phyloP scores from a whole-genome alignment of 1,140 invertebrate species.

The Lucilia cuprina region DNA sequence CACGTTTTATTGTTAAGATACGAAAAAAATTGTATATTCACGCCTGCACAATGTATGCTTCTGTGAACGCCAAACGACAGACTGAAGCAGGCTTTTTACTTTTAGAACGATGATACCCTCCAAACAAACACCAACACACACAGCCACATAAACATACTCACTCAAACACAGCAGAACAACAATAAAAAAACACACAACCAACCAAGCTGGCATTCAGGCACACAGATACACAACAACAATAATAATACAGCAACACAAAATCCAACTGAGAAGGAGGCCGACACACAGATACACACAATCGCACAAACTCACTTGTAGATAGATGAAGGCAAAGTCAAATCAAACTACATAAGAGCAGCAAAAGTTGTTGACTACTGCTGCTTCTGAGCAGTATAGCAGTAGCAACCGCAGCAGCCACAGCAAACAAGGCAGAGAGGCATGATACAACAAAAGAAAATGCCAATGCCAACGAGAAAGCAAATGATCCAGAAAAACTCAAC shows the following conservation, averaged over 20 bases:
- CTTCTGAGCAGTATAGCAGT: slow-evolving; percentile 7
- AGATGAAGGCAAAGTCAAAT: not conserved
- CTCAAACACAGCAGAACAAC: slow-evolving; percentile 12
- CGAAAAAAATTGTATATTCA: slow-evolving; percentile 27
- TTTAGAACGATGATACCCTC: slow-evolving; percentile 44
- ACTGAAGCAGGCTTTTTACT: slow-evolving; percentile 53
- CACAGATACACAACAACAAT: not conserved
- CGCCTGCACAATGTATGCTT: slow-evolving; percentile 40
- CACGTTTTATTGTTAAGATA: slow-evolving; percentile 47
- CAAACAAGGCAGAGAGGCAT: not conserved
- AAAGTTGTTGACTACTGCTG: not conserved
- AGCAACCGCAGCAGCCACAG: not conserved
- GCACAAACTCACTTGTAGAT: not conserved
- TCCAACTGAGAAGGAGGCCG: slow-evolving; percentile 1
- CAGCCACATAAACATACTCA: not conserved
- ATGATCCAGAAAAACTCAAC: not conserved
- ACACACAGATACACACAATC: not conserved
- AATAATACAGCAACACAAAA: not conserved
- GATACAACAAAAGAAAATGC: not conserved
- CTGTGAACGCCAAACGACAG: slow-evolving; percentile 54
- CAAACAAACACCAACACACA: slow-evolving; percentile 38
- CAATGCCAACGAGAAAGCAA: not conserved
- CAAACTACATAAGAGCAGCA: not conserved
- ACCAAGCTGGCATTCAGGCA: not conserved
- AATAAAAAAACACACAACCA: not conserved